Evolutionary conservation across 2,113 vertebrate species (phyloP), one percentile per base, ranked within the genome.

Genomic region (Progne subis): DNA sequence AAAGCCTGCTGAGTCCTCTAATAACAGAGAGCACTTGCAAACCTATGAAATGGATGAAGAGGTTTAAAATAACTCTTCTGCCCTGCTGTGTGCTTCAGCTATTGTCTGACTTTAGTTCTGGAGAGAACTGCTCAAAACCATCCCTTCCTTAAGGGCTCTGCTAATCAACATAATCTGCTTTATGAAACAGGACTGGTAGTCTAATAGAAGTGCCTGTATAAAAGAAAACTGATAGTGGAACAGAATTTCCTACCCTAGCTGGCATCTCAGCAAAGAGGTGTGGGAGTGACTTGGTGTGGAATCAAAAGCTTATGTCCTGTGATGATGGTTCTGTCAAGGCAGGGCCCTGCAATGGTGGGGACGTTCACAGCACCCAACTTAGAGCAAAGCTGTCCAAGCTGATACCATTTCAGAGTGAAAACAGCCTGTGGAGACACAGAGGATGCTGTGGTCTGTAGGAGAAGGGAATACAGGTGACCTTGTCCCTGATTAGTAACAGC

Each of bases 131-230:
- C 77, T 95, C 52, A 12, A 41, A 75, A 41, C 86, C 68, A 81
- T 71, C 46, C 44, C n/a, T 91, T 75, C 85, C 55, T 84, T 52
- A 16, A 85, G 78, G 78, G 65, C 88, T 88, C 28, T 55, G 34
- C 72, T 96, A 78, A 95, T 94, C 90, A 92, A 24, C 79, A 53
- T 88, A 50, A 86, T 90, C 59, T 90, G 47, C 84, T 91, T 72
- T 50, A 69, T 79, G 53, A 49, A 53, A 4, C 39, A 50, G 77
- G 57, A 69, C 91, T 87, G n/a, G 37, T 13, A 50, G 53, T 50
- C 65, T 68, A 37, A 89, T 28, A 43, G 65, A 65, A 82, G 83
- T 85, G 57, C 82, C 81, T 18, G 2, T 50, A 16, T n/a, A 14
- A 82, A 82, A 34, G 43, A 70, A 70, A 75, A 44, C 47, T 49